These are phyloP conservation scores for Stigmatopora nigra DNA, from an alignment of 2,113 vertebrate species.

Conservation along the genomic window DNA sequence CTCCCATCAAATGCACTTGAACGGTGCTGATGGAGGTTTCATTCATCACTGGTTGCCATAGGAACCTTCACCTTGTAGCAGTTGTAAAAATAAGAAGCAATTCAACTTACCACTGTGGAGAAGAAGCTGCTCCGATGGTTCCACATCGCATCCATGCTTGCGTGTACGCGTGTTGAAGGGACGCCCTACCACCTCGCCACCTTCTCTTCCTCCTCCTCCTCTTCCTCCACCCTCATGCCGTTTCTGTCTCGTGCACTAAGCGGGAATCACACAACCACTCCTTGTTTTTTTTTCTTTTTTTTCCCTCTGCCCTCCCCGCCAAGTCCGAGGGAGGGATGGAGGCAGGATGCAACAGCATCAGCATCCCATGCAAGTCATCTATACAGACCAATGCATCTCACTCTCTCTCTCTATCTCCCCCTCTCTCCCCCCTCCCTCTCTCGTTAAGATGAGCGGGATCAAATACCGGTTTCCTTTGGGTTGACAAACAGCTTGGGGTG, in stretches of 20 bases:
- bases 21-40: background rate
- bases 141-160: conserved; percentile 48
- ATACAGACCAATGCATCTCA: conserved; percentile 12
- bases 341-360: conserved; percentile 41
- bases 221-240: conserved; percentile 26
- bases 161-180: conserved; percentile 43
- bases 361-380: conserved; percentile 53
- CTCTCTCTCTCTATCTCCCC: conserved; percentile 3
- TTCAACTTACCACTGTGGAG: conserved; percentile 49
- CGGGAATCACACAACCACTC: conserved; percentile 66
- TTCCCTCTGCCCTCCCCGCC: conserved; percentile 17
- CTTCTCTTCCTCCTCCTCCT: conserved; percentile 4
- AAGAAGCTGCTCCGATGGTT: conserved; percentile 32
- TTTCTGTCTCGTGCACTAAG: conserved; percentile 49
- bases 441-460: background rate
- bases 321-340: conserved; percentile 40
- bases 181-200: conserved; percentile 47
- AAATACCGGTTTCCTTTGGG: too few species aligned
- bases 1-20: background rate
- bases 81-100: background rate
- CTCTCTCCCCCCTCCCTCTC: conserved; percentile 14
- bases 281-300: conserved; percentile 57
- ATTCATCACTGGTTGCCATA: background rate
- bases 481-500: too few species aligned
- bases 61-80: background rate